Conservation (phyloP, 1,140 invertebrate genomes). For the Conus ventricosus region DNA sequence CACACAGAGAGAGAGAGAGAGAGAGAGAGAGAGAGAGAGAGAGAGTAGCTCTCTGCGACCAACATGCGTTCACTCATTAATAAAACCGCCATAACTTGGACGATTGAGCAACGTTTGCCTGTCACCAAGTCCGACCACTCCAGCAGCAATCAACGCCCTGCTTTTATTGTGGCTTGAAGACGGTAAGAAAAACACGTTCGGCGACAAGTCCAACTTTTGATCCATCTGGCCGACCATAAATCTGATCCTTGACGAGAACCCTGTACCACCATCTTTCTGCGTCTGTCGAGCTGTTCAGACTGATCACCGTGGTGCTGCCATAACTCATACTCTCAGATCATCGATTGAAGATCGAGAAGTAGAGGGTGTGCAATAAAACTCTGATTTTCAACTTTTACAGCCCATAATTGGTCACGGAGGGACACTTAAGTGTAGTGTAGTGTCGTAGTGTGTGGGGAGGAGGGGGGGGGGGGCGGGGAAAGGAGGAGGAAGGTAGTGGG, state of each 20-base stretch:
- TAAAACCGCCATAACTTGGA: neutral
- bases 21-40: no score
- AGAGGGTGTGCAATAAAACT: neutral
- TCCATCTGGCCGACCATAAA: constrained; percentile 5
- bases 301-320: neutral
- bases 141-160: neutral
- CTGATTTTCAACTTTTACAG: neutral
- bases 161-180: neutral
- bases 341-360: neutral
- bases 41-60: no score
- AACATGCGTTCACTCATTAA: no score
- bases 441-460: no score
- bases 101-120: neutral
- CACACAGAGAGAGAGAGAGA: no score
- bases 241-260: neutral
- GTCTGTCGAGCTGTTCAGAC: neutral
- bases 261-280: neutral
- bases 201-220: constrained; percentile 7
- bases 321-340: neutral
- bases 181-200: neutral
- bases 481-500: no score
- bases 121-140: neutral
- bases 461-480: no score
- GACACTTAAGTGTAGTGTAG: neutral
- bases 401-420: neutral